A percentile compares a stretch with the other conserved stretches of the same genome.
phyloP scores from a whole-genome alignment of 2,888 invertebrate genomes.

The Tetragnatha montana region DNA sequence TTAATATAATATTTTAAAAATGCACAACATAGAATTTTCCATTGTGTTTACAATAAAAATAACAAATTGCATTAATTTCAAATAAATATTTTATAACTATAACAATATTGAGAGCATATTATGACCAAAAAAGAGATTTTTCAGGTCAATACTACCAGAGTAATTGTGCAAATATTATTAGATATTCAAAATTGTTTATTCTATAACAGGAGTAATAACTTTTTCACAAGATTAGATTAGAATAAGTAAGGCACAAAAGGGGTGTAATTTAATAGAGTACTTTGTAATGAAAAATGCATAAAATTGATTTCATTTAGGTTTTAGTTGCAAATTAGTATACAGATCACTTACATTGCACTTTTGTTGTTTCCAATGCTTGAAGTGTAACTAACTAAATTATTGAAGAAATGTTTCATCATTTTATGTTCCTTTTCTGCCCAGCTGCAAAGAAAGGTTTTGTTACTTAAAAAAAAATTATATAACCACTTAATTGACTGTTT shows the following conservation, averaged over 20 bases:
- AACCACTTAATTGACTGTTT: too few relatives aligned
- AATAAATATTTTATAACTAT: background rate
- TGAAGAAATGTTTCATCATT: conserved; percentile 95
- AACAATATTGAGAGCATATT: too few relatives aligned
- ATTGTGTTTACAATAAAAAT: too few relatives aligned
- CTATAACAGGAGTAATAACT: too few relatives aligned
- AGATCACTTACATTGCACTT: conserved; percentile 53
- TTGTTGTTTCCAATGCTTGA: conserved; percentile 63
- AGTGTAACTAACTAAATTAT: conserved; percentile 86
- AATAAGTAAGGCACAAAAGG: too few relatives aligned
- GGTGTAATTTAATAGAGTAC: background rate
- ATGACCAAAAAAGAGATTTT: too few relatives aligned
- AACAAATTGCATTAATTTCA: background rate
- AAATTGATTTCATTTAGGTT: background rate
- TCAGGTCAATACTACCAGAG: too few relatives aligned
- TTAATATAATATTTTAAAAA: background rate
- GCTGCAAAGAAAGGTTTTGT: conserved; percentile 72
- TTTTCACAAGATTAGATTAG: too few relatives aligned
- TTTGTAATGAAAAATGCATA: background rate
- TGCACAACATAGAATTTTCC: too few relatives aligned
- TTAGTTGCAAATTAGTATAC: background rate
- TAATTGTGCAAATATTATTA: too few relatives aligned
- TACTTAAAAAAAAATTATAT: too few relatives aligned
- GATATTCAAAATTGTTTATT: too few relatives aligned
- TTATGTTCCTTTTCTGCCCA: conserved; percentile 95